Percentiles rank a stretch among this genome's conserved stretches.
Evolutionary conservation across 2,797 vertebrate genomes (phyloP).

Genomic region (Todus mexicanus): DNA sequence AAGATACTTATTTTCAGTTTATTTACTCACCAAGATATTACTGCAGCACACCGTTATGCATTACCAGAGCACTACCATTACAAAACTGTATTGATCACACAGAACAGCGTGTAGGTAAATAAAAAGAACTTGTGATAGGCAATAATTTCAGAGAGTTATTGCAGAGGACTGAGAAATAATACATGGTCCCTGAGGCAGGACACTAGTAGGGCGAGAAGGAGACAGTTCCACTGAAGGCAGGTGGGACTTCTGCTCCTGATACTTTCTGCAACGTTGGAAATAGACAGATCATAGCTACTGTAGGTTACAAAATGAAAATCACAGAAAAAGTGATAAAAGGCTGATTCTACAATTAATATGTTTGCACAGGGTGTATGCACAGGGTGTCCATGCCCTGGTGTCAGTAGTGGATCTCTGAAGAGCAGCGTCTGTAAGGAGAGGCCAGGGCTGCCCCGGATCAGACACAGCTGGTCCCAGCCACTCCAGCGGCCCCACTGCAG

Average conservation of each 20-base stretch:
- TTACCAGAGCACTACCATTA: background rate
- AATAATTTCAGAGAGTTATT: background rate
- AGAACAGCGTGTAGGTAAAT: background rate
- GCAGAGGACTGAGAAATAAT: background rate
- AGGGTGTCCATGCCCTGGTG: accelerated
- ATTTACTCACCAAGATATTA: background rate
- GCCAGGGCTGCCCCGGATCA: background rate
- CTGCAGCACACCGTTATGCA: background rate
- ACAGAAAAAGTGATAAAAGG: background rate
- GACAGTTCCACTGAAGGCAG: background rate
- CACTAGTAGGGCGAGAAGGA: background rate
- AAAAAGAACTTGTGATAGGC: background rate
- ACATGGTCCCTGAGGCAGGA: background rate
- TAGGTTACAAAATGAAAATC: background rate
- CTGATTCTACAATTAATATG: background rate
- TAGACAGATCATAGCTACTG: background rate
- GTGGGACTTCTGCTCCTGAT: background rate
- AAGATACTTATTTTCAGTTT: background rate
- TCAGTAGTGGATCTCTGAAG: too few relatives aligned
- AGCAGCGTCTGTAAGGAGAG: too few relatives aligned
- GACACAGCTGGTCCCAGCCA: background rate
- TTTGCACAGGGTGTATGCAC: too few relatives aligned
- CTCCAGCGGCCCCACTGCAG: too few relatives aligned
- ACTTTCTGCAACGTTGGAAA: background rate
- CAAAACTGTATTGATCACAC: background rate